Conservation (phyloP, 2,113 vertebrate genomes). For the Orientallactaga bullata region DNA sequence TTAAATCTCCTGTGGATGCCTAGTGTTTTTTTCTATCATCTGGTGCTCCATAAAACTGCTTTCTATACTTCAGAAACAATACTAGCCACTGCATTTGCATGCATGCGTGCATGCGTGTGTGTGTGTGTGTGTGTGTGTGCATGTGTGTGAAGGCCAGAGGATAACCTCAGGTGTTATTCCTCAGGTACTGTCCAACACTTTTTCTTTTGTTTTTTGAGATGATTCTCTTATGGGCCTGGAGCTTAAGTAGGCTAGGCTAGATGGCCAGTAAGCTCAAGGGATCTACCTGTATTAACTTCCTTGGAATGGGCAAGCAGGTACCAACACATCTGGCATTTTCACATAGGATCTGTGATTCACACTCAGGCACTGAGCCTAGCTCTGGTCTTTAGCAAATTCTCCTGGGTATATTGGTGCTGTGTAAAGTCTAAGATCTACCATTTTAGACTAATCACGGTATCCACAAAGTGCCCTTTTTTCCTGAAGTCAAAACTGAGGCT, state of each 20-base stretch:
- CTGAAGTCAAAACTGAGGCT: background rate
- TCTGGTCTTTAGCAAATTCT: background rate
- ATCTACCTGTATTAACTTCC: no score
- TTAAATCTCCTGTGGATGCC: slow-evolving; percentile 1
- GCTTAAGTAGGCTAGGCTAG: no score
- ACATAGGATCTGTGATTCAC: background rate
- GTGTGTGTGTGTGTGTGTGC: no score
- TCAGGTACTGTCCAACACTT: no score
- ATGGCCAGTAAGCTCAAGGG: no score
- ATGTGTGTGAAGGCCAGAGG: no score
- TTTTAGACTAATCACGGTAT: background rate
- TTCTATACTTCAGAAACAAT: slow-evolving; percentile 34
- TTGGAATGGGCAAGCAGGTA: no score
- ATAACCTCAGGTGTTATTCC: no score
- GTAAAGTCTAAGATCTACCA: background rate
- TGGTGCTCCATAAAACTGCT: slow-evolving; percentile 22
- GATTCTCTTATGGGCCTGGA: no score
- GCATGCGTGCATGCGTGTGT: no score
- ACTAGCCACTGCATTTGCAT: background rate
- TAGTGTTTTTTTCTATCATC: background rate
- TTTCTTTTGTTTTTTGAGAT: no score
- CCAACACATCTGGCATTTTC: no score
- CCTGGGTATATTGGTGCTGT: background rate
- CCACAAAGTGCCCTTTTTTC: background rate
- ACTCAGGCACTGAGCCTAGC: background rate